A percentile compares a stretch with the other conserved stretches of the same genome.
Conservation (phyloP, 2,113 vertebrate species). For the Dicaeum eximium region DNA sequence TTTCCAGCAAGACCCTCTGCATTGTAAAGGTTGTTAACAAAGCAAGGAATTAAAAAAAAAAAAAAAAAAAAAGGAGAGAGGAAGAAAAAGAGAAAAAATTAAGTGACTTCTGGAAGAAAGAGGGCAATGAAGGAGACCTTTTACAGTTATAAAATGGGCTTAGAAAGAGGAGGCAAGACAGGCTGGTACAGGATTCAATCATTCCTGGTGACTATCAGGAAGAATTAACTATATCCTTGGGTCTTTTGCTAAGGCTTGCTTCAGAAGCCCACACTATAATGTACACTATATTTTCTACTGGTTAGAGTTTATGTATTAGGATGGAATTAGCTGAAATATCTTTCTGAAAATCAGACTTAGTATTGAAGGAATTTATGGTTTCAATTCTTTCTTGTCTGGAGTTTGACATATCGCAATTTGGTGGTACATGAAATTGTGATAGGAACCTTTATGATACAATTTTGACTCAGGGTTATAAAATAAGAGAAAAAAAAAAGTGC, state of each 20-base stretch:
- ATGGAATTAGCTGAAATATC: neutral
- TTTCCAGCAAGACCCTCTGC: slow-evolving; percentile 30
- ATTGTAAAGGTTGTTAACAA: slow-evolving; percentile 31
- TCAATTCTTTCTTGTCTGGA: neutral
- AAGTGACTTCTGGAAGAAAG: neutral
- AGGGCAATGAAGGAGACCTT: neutral
- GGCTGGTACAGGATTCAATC: neutral
- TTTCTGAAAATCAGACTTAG: neutral
- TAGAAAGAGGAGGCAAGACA: neutral
- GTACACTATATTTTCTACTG: neutral
- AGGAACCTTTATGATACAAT: neutral
- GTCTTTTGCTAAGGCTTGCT: neutral
- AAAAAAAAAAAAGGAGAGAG: rapidly evolving
- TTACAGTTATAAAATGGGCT: neutral
- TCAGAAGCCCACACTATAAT: neutral
- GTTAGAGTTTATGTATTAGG: neutral
- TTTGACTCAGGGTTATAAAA: neutral
- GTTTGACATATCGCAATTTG: neutral
- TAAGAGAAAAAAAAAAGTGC: neutral
- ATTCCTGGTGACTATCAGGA: neutral
- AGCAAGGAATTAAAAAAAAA: neutral
- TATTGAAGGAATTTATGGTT: neutral
- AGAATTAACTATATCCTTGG: neutral
- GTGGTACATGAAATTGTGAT: neutral
- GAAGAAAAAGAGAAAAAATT: rapidly evolving